Base-by-base conservation (phyloP, 2,113 vertebrate genomes). In the Oxyura jamaicensis region DNA sequence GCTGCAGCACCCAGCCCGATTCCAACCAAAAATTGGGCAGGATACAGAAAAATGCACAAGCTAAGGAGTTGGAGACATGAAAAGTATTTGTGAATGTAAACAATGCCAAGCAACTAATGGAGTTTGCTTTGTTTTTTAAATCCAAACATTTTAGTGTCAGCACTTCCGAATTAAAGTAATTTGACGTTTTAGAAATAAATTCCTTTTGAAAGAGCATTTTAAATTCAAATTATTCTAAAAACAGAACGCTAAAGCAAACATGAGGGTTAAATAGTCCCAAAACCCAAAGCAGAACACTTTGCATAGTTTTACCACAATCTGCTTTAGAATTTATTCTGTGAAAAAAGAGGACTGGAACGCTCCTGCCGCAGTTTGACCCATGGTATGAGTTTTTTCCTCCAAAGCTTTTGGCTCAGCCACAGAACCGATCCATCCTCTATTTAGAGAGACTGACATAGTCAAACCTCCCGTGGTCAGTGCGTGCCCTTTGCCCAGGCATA, bases 401-500 rank as follows among this genome's bases (percentile, higher is more conserved):
- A 25, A 48, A 83, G 84, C 75, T 93, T 93, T 88, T 85, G 92
- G 92, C 92, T 93, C 63, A 63, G 86, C 41, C 83, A 55, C 90
- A 71, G 83, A 44, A 55, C 59, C 18, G 76, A 92, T 93, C 82
- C 68, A n/a, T 86, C 56, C 85, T 83, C 83, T 88, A 86, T 55
- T 80, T 83, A 53, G 84, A 85, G 92, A 79, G 71, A 39, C 82
- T 31, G 66, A 79, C 39, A 82, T 8, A 67, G 71, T 22, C 67
- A 62, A 93, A 69, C 75, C 91, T 94, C 83, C 76, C 35, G 4
- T 42, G 97, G 83, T 88, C 88, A 92, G 94, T 46, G 72, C 90
- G 10, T 76, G 80, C 93, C 95, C 95, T 97, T 92, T 95, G 95
- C 96, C 96, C 93, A 77, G 91, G 79, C 80, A 96, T 93, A 92